These are phyloP conservation scores for Epinephelus coioides DNA, from an alignment of 2,797 vertebrate species.

Conservation along the genomic window DNA sequence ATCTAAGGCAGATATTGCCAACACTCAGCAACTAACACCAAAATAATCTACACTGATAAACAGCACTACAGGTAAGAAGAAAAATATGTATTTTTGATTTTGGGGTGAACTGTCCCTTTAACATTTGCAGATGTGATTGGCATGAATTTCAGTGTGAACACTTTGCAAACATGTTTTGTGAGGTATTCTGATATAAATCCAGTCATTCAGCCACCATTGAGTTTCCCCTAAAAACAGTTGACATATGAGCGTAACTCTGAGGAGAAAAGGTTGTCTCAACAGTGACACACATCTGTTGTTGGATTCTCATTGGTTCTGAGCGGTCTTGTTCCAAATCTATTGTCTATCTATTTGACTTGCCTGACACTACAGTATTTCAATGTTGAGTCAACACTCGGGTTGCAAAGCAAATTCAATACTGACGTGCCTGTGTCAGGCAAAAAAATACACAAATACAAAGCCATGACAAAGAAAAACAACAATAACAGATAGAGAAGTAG, in stretches of 20 bases:
- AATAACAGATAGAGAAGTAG: constrained; percentile 60
- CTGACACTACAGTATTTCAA: constrained; percentile 57
- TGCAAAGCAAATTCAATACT: constrained; percentile 69
- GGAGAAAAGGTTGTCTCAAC: constrained; percentile 67
- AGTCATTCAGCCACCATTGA: constrained; percentile 14
- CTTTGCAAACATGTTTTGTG: not conserved
- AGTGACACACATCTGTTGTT: constrained; percentile 48
- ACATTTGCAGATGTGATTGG: not conserved
- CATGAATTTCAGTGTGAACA: not conserved
- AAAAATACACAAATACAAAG: constrained; percentile 74
- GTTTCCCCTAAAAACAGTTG: not conserved
- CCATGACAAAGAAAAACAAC: constrained; percentile 70
- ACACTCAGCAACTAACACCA: no score
- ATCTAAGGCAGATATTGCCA: no score
- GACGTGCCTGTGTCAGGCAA: constrained; percentile 68
- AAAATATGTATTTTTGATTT: no score
- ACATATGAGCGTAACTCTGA: constrained; percentile 54
- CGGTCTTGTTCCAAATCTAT: constrained; percentile 43
- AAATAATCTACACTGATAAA: no score
- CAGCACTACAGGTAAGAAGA: no score
- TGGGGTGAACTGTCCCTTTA: no score
- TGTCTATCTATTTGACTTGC: constrained; percentile 54
- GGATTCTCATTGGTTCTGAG: constrained; percentile 13
- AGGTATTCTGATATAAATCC: constrained; percentile 13
- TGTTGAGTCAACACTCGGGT: constrained; percentile 60